Conservation (phyloP, 2,113 vertebrate species). For the Chaetura pelagica region DNA sequence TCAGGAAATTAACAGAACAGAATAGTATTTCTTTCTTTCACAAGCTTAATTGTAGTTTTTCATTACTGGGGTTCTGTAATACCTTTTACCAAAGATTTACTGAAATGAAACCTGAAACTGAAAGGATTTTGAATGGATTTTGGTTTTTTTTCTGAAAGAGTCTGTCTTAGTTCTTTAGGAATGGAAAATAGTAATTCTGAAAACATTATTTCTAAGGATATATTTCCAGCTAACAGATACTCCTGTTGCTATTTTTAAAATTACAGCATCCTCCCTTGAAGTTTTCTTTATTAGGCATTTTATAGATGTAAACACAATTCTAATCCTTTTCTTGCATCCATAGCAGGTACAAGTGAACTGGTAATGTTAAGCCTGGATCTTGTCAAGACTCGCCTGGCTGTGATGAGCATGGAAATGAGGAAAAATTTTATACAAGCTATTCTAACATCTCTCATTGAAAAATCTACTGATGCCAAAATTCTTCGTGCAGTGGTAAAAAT, state of each 20-base stretch:
- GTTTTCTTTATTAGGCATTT: neutral
- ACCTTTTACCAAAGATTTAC: neutral
- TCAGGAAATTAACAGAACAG: neutral
- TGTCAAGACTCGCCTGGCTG: conserved; percentile 94
- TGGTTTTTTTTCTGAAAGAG: neutral
- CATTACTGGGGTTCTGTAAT: neutral
- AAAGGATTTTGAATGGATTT: neutral
- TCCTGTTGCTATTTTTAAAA: neutral
- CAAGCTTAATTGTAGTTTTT: neutral
- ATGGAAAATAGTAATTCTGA: neutral
- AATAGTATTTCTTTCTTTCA: neutral
- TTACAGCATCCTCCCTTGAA: neutral
- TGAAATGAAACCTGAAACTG: neutral
- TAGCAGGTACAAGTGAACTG: conserved; percentile 90
- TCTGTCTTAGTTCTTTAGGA: neutral
- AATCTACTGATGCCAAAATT: conserved; percentile 95
- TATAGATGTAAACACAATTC: neutral
- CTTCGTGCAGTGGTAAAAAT: conserved; percentile 96
- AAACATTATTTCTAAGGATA: neutral
- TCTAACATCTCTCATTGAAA: conserved; percentile 95
- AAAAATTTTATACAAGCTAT: conserved; percentile 98
- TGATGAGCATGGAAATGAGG: conserved; percentile 99
- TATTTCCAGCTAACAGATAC: neutral
- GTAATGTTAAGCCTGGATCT: conserved; percentile 96
- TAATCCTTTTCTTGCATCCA: neutral